These are phyloP conservation scores for Drosophila albomicans DNA, from an alignment of 1,140 invertebrate species.

Conservation along the genomic window DNA sequence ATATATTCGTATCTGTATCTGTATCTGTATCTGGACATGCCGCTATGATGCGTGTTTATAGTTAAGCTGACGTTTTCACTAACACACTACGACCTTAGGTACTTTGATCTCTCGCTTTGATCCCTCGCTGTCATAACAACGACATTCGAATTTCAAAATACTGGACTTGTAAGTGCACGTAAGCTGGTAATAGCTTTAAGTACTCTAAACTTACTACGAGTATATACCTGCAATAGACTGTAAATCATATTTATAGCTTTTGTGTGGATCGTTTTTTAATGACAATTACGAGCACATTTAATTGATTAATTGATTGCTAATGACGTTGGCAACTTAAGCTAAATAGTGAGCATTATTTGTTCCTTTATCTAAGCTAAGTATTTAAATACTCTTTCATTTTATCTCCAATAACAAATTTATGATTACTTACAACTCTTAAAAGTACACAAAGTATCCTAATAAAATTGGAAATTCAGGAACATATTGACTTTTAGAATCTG, in stretches of 20 bases:
- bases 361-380: not conserved
- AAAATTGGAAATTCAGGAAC: too few relatives aligned
- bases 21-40: conserved; percentile 19
- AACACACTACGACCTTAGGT: conserved; percentile 19
- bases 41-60: conserved; percentile 42
- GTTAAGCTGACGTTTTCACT: conserved; percentile 28
- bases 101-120: conserved; percentile 33
- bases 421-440: too few relatives aligned
- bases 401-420: not conserved
- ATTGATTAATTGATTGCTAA: not conserved
- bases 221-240: not conserved
- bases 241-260: not conserved
- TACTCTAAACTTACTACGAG: not conserved
- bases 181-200: conserved; percentile 21
- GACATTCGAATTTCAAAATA: conserved; percentile 10
- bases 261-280: not conserved
- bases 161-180: conserved; percentile 7
- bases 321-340: not conserved
- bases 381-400: not conserved
- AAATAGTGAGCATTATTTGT: not conserved
- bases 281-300: not conserved
- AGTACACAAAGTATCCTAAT: too few relatives aligned
- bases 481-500: too few relatives aligned
- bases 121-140: conserved; percentile 34
- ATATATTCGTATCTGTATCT: conserved; percentile 21